Base-by-base conservation (phyloP, 2,797 vertebrate genomes). In the Malurus leucopterus region DNA sequence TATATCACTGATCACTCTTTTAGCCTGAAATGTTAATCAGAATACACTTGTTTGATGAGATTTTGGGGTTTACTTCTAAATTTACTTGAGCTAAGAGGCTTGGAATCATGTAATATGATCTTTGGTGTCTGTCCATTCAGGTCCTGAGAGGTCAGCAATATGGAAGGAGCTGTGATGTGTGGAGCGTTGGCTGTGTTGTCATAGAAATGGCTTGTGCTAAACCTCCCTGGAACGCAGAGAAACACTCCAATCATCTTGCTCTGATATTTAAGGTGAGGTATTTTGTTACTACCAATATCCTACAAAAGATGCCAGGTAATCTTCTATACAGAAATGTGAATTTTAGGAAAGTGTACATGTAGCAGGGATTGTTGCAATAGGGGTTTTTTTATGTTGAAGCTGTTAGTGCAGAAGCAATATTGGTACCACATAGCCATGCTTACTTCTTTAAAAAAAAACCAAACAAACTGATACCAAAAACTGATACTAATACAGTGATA, bases 121-220 rank as follows among this genome's bases (percentile, higher is more conserved):
- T 78, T 71, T 77, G 71, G 1, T 82, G 15, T 84, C 13, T 89
- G 12, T 72, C 46, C 89, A 30, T 92, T 74, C 47, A 99, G 98
- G 98, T 99, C 69, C 95, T 99, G 53, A 96, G 98, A 93, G 98
- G 98, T 46, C 98, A 98, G 93, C 98, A 98, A 15, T 99, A 98
- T n/a, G 98, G 98, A 14, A 97, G 98, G 43, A 99, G 98, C 96
- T 99, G 98, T 95, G 98, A 98, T n/a, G 98, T 99, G 8, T 99
- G 98, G 98, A 99, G 98, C 2, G 98, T 98, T 64, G 98, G 98
- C 84, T 99, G 98, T 88, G 98, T 98, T 93, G 97, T 99, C 79
- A 99, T 99, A 89, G 98, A 99, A 96, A 99, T 99, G 98, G 98
- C 98, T 70, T 98, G 98, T 93, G 98, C 98, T 91, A 99, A 99